Conservation (phyloP, 2,888 invertebrate species). For the Epinotia nisella region DNA sequence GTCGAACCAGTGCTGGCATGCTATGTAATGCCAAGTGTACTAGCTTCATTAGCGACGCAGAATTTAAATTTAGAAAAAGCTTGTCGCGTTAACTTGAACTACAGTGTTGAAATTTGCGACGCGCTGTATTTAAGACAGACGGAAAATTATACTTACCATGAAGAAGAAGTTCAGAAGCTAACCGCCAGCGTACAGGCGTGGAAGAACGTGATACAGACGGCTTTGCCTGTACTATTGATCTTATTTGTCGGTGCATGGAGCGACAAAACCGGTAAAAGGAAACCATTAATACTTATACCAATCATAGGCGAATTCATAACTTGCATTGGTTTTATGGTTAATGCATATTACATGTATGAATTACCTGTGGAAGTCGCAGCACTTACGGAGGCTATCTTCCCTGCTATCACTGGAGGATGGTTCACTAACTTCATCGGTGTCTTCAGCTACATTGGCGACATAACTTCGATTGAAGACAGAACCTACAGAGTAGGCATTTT, state of each 20-base stretch:
- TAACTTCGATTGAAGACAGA: constrained; percentile 91
- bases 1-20: constrained; percentile 90
- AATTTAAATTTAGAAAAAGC: constrained; percentile 93
- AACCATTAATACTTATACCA: constrained; percentile 92
- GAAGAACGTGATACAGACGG: constrained; percentile 93
- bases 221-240: constrained; percentile 91
- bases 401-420: constrained; percentile 93
- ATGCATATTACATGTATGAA: constrained; percentile 91
- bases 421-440: constrained; percentile 94
- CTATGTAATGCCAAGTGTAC: constrained; percentile 86
- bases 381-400: constrained; percentile 91
- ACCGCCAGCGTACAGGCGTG: constrained; percentile 92
- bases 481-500: constrained; percentile 94
- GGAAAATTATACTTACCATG: constrained; percentile 82
- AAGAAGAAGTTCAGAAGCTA: constrained; percentile 87
- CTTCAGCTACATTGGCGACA: constrained; percentile 94
- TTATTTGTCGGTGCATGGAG: constrained; percentile 93
- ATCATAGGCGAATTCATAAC: constrained; percentile 91
- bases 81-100: constrained; percentile 91
- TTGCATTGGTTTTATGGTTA: constrained; percentile 90
- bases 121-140: constrained; percentile 90
- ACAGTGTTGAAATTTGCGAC: constrained; percentile 88
- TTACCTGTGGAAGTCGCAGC: constrained; percentile 92
- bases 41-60: constrained; percentile 91
- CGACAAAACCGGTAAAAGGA: constrained; percentile 87